Evolutionary conservation across 2,797 vertebrate genomes (phyloP), one percentile per base, ranked within the genome.

Genomic region (Paedocypris micromegethes): DNA sequence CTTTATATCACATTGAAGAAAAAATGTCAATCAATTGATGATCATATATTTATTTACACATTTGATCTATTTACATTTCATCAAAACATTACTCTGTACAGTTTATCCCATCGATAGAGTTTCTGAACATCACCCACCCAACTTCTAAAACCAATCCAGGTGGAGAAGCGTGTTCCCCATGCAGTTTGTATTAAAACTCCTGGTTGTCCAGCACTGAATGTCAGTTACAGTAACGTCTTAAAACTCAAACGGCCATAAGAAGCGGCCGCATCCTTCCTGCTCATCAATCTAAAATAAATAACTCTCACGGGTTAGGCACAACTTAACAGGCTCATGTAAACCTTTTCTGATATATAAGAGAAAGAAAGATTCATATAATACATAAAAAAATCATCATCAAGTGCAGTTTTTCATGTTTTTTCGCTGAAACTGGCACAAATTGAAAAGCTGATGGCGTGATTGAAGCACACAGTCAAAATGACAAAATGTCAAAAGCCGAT

Each of bases 21-120:
- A 23, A 23, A 23, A 23, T 23, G 23, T 23, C 23, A 23, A 23
- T 23, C 23, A 23, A 23, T 23, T 23, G 23, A 23, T 23, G 23
- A 23, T 23, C 23, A 23, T 38, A 5, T 81, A 87, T 91, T 91
- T 91, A 91, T 91, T 91, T 91, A 91, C 89, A 91, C 71, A 85
- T 89, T 80, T 79, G 23, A 72, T 88, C 75, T 91, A 91, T 91
- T 88, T 91, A 91, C 90, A 91, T 74, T 82, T 83, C 79, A 86
- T 74, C 80, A 76, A 90, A 90, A 89, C 86, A 80, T 79, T 81
- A 72, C 79, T 89, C 87, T 90, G 86, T 92, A 93, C 90, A 93
- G 23, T 23, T 23, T 23, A 23, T 23, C 23, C 23, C 23, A 23
- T 23, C 23, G 23, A 23, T 83, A 77, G 87, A 70, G 51, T 75